Base-by-base conservation (phyloP, 2,888 invertebrate species). In the Eulithis testata region DNA sequence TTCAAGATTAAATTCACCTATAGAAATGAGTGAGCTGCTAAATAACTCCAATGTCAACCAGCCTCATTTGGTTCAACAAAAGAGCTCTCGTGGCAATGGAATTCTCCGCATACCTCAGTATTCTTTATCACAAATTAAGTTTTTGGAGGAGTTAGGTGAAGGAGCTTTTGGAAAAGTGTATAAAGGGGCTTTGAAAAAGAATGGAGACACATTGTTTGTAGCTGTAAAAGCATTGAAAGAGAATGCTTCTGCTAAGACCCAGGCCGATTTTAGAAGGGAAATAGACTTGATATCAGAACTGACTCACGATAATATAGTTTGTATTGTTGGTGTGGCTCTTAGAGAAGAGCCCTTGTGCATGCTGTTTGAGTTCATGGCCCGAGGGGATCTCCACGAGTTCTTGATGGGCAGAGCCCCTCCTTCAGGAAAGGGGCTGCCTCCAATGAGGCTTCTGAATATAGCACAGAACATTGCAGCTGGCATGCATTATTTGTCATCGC, bases 101-200 rank as follows among this genome's bases (percentile, higher is more conserved):
- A 85, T 91, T 0, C 83, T 95, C 3, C 90, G 96, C 76, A 96
- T 98, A 51, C 96, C 97, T 3, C 98, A 98, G 78, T 98, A 97
- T 83, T 96, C 97, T 0, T 93, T 98, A 66, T 95, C 96, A 66
- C 97, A 97, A 85, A 96, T 98, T 0, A 95, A 96, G 72, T 97
- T 98, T 83, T 94, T 98, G 54, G 97, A 98, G 84, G 98, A 98
- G 86, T 91, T 99, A 40, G 99, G 99, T 27, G 98, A 99, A 91
- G 99, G 99, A 11, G 98, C 98, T 40, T 99, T 99, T 87, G 99
- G 99, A 88, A 98, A 98, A 93, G 99, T 99, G 0, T 99, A 98
- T 86, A 98, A 98, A 90, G 99, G 99, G 0, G 98, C 98, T 84
- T 91, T 99, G 60, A 94, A 94, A n/a, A 95, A 94, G 78, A 93